A percentile compares a stretch with the other conserved stretches of the same genome.
Conservation (phyloP, 2,888 invertebrate genomes). For the Fragum whitleyi region DNA sequence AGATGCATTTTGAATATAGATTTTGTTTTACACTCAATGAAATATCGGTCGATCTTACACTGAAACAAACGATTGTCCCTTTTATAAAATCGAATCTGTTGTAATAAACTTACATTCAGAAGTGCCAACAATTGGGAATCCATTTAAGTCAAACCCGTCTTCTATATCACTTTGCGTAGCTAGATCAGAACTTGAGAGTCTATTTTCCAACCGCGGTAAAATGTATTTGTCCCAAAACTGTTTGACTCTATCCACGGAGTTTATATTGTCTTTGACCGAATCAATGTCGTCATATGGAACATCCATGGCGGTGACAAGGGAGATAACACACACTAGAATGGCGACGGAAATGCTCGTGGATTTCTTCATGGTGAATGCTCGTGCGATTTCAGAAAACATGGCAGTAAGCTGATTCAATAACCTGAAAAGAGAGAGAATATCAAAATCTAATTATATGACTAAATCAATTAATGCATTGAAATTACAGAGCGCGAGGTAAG, state of each 20-base stretch:
- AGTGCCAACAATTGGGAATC: not conserved
- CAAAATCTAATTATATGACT: too few relatives aligned
- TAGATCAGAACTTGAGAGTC: conserved; percentile 5
- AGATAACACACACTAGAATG: not conserved
- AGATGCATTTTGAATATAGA: too few relatives aligned
- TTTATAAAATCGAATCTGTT: too few relatives aligned
- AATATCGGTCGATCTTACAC: too few relatives aligned
- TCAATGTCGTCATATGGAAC: not conserved
- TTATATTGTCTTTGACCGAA: not conserved
- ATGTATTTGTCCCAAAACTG: conserved; percentile 39
- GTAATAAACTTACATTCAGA: conserved; percentile 13
- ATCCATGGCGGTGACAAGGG: not conserved
- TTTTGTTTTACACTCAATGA: too few relatives aligned
- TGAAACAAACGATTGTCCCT: too few relatives aligned
- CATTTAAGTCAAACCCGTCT: not conserved
- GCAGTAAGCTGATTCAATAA: not conserved
- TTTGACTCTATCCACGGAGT: conserved; percentile 16
- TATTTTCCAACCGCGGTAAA: conserved; percentile 38
- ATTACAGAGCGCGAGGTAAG: too few relatives aligned
- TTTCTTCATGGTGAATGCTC: conserved; percentile 2
- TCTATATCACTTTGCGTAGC: not conserved
- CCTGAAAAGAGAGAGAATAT: not conserved
- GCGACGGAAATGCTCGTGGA: not conserved
- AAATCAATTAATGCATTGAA: too few relatives aligned
- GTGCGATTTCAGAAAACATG: conserved; percentile 14